Base-by-base conservation (phyloP, 1,140 invertebrate genomes). In the Dendroctonus ponderosae region DNA sequence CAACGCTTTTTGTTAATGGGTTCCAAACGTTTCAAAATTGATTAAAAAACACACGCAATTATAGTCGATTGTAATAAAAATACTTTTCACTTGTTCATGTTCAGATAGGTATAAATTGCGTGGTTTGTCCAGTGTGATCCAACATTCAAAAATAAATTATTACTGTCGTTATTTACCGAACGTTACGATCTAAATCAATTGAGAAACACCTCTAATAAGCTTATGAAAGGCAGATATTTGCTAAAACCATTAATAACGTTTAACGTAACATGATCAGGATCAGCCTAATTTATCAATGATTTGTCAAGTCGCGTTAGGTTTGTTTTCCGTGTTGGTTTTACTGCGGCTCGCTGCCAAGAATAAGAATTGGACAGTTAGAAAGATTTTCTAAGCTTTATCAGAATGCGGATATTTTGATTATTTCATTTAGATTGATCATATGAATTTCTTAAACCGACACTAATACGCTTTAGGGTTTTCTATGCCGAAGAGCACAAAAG, bases 181-280 rank as follows among this genome's bases (percentile, higher is more conserved):
- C 44, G 46, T 60, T 39, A 0, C 15, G 58, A 49, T 49, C 26
- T 48, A 49, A 49, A 60, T 60, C 58, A 60, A 39, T 39, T 49
- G 15, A 43, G 49, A 60, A 48, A 43, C 37, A 39, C 3, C 46
- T 49, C 58, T 60, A 60, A 60, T 60, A 48, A 49, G 58, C 15
- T 12, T n/a, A 39, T 49, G 58, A 60, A 60, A 48, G 44, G 58
- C 44, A 49, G 58, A 49, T 50, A 60, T 60, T 60, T 60, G 58
- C 58, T 46, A 49, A 60, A 60, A 60, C 50, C 58, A 60, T 60
- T 60, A 60, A 60, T 60, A 60, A 60, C 58, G 37, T 60, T 48
- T 57, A 60, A 39, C 43, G 58, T 60, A 49, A 49, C 58, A 48
- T 39, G 58, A 60, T 60, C 58, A 9, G 8, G 26, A 60, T 60